Percentiles rank a stretch among this genome's conserved stretches.
These are phyloP conservation scores for Trichoplusia ni DNA, from an alignment of 1,140 invertebrate genomes.

Conservation along the genomic window DNA sequence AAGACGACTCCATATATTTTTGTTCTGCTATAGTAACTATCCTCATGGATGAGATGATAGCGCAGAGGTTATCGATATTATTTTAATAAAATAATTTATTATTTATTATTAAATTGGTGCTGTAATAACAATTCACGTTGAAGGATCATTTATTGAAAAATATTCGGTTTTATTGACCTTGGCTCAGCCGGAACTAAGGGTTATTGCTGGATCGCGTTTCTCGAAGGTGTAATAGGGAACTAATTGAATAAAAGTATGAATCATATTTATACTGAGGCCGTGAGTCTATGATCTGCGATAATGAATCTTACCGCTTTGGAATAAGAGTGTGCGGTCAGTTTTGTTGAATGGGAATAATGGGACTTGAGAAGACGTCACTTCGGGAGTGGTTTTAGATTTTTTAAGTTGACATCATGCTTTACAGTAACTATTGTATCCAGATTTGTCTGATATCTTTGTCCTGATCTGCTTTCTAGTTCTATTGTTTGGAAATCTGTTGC, in stretches of 20 bases:
- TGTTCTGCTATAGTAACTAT: slow-evolving; percentile 4
- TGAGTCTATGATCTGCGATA: no score
- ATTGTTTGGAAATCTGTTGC: no score
- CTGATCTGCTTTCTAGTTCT: no score
- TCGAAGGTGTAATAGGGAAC: neutral
- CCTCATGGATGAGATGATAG: neutral
- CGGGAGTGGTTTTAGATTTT: no score
- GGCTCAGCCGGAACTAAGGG: neutral
- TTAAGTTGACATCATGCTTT: no score
- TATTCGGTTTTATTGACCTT: neutral
- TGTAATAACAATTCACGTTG: neutral
- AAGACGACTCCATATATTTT: neutral
- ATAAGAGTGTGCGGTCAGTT: no score
- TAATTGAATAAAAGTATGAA: neutral
- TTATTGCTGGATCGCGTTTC: neutral
- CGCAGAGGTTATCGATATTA: neutral
- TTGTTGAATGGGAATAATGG: no score
- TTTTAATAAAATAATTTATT: neutral
- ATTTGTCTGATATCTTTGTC: no score
- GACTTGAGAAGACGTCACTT: no score
- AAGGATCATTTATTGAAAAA: neutral
- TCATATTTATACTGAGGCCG: neutral
- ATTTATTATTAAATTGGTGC: neutral
- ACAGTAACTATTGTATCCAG: no score
- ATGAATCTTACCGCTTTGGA: no score